phyloP scores from a whole-genome alignment of 2,888 invertebrate species.

The Autographa gamma region DNA sequence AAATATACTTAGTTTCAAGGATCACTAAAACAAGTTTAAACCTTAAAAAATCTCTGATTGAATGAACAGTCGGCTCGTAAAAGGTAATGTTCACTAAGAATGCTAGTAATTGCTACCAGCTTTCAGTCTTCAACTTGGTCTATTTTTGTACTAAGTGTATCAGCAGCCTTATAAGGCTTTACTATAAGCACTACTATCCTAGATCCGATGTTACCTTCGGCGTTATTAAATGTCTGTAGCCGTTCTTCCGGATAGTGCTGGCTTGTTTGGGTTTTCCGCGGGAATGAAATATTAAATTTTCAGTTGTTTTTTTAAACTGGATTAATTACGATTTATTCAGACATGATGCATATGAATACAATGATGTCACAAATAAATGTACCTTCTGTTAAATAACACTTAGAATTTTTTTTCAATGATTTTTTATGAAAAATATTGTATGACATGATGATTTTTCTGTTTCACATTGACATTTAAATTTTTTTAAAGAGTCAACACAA shows the following conservation, averaged over 20 bases:
- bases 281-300: neutral
- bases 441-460: no score
- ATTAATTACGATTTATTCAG: no score
- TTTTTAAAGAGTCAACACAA: no score
- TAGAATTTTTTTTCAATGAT: no score
- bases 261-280: slow-evolving; percentile 13
- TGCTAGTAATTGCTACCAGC: slow-evolving; percentile 1
- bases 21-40: neutral
- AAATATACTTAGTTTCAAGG: no score
- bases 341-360: no score
- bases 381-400: no score
- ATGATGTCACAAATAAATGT: no score
- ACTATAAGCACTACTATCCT: slow-evolving; percentile 58
- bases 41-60: neutral
- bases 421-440: no score
- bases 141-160: slow-evolving; percentile 50
- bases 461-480: no score
- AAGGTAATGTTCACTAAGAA: slow-evolving; percentile 20
- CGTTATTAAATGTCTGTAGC: slow-evolving; percentile 59
- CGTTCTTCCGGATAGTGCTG: slow-evolving; percentile 43
- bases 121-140: slow-evolving; percentile 31
- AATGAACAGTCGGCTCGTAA: slow-evolving; percentile 15
- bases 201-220: slow-evolving; percentile 53
- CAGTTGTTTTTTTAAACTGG: neutral
- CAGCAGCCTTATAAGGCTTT: slow-evolving; percentile 40